A percentile compares a stretch with the other conserved stretches of the same genome.
phyloP scores from a whole-genome alignment of 2,797 vertebrate species.

The Etheostoma perlongum region DNA sequence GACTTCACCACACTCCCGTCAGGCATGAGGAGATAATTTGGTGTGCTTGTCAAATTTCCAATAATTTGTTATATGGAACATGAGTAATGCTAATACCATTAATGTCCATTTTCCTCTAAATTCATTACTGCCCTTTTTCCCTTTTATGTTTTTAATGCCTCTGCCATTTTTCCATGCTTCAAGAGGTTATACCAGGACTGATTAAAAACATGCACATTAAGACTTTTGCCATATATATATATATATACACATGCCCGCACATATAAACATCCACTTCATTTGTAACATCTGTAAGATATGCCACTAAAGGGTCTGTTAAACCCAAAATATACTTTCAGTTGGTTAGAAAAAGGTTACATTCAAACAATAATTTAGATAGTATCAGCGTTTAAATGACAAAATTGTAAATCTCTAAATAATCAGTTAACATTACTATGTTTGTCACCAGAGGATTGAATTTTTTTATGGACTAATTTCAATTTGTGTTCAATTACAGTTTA shows the following conservation, averaged over 20 bases:
- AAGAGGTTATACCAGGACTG: conserved; percentile 93
- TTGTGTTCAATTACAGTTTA: neutral
- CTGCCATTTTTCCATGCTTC: conserved; percentile 94
- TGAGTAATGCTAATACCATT: conserved; percentile 99
- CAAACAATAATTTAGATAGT: conserved; percentile 15
- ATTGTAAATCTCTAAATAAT: conserved; percentile 18
- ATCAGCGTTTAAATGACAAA: conserved; percentile 35
- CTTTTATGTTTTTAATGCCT: conserved; percentile 99
- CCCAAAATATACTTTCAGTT: conserved; percentile 27
- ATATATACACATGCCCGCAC: neutral
- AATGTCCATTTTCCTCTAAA: conserved; percentile 99
- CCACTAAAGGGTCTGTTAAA: conserved; percentile 37
- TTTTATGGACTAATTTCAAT: neutral
- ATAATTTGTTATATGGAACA: conserved; percentile 99
- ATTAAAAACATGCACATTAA: conserved; percentile 85
- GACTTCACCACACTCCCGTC: conserved; percentile 94
- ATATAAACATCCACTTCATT: conserved; percentile 54
- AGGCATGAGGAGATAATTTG: conserved; percentile 99
- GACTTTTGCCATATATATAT: conserved; percentile 72
- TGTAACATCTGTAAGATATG: conserved; percentile 58
- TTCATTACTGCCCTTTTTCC: conserved; percentile 99
- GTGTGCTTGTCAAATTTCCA: conserved; percentile 99
- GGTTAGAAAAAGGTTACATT: conserved; percentile 25
- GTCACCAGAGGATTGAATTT: neutral
- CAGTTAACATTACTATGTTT: neutral